Evolutionary conservation across 2,797 vertebrate species (phyloP), one percentile per base, ranked within the genome.

Genomic region (Spatula clypeata): DNA sequence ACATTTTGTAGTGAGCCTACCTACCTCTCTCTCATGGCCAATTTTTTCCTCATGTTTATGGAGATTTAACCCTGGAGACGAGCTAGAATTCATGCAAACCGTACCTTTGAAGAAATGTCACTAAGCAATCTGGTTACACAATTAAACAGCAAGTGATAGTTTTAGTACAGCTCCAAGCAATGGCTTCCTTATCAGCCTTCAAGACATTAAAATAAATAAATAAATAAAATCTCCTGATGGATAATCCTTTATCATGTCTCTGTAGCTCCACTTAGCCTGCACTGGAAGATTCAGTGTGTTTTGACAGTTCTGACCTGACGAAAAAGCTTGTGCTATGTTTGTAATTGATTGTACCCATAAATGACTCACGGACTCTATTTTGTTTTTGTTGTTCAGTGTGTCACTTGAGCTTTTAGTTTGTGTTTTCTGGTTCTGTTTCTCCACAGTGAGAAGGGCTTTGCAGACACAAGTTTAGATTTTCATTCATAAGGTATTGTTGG

Each of bases 331-430:
- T 53, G 86, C 91, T 90, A 21, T 90, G 86, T 92, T 90, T 90
- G 94, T 93, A 96, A 97, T 96, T 96, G 95, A 96, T 96, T 95
- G 87, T 93, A 79, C 26, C 89, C 87, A 85, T 79, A 97, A 97
- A 93, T 88, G 94, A 96, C 94, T 96, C 94, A 90, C 3, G 38
- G 77, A 92, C 82, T 96, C 85, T 84, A 86, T 95, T 95, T 96
- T 96, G 96, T 88, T 95, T 94, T 85, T 88, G 86, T 89, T 93
- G 92, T 92, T 95, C 84, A 9, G 18, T 5, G 47, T 93, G 81
- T 95, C 88, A 92, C 92, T 95, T 81, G 91, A 93, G 86, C 65
- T 93, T 96, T 96, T 82, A 95, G 95, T 94, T 89, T 95, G 95
- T 86, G 85, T 86, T 97, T 76, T 93, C 73, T 31, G 45, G 34